Percentiles rank a stretch among this genome's conserved stretches.
Conservation (phyloP, 2,797 vertebrate genomes). For the Hyperoplus immaculatus region DNA sequence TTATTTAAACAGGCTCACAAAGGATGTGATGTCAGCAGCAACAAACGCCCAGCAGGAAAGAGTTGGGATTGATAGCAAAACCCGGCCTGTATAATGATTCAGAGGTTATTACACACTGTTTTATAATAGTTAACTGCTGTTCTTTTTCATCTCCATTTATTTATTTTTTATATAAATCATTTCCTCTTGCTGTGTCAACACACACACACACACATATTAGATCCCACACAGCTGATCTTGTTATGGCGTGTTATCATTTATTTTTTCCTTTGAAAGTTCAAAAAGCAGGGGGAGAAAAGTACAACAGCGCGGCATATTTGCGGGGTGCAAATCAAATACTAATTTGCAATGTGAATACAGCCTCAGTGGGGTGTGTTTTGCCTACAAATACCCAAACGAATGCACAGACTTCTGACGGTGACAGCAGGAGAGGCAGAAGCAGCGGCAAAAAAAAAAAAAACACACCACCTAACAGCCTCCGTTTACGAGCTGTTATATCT, state of each 20-base stretch:
- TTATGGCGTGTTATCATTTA: slow-evolving; percentile 58
- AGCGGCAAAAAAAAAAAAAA: slow-evolving; percentile 18
- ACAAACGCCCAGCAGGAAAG: slow-evolving; percentile 17
- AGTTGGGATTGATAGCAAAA: slow-evolving; percentile 38
- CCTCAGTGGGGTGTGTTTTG: slow-evolving; percentile 56
- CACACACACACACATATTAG: slow-evolving; percentile 46
- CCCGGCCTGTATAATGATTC: slow-evolving; percentile 36
- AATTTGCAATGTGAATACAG: slow-evolving; percentile 66
- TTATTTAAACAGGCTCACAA: slow-evolving; percentile 32
- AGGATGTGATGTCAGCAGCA: slow-evolving; percentile 64
- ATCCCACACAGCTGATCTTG: slow-evolving; percentile 61
- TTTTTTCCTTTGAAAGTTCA: slow-evolving; percentile 65
- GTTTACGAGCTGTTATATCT: slow-evolving; percentile 62
- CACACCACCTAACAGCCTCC: slow-evolving; percentile 42
- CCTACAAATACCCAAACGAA: slow-evolving; percentile 46
- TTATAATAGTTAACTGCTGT: slow-evolving; percentile 23
- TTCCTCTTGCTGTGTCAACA: slow-evolving; percentile 54
- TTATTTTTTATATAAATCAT: slow-evolving; percentile 46
- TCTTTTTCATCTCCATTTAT: slow-evolving; percentile 31
- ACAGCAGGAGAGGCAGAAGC: slow-evolving; percentile 67
- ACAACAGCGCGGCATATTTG: slow-evolving; percentile 58
- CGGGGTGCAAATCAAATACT: slow-evolving; percentile 76
- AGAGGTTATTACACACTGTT: slow-evolving; percentile 47
- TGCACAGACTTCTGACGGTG: slow-evolving; percentile 52
- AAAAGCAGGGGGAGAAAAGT: slow-evolving; percentile 47